Evolutionary conservation across 2,797 vertebrate genomes (phyloP).

Genomic region (Poeciliopsis gracilis): DNA sequence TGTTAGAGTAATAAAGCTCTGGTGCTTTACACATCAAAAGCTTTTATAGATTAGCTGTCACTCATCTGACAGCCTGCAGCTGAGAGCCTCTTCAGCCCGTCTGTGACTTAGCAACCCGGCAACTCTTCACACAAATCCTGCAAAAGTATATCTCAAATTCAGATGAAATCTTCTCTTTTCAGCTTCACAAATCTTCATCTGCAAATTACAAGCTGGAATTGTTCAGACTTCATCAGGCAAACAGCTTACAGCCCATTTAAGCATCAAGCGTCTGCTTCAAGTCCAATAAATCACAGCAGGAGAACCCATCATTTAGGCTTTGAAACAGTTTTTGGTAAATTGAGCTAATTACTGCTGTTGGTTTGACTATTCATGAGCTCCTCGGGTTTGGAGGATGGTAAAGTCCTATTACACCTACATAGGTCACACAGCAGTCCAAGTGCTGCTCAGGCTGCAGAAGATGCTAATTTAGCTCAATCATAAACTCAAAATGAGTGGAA

Average conservation of each 20-base stretch:
- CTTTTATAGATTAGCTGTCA: constrained; percentile 60
- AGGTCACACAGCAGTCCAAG: constrained; percentile 31
- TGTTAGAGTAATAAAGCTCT: constrained; percentile 46
- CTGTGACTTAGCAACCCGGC: constrained; percentile 27
- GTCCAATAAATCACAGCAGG: constrained; percentile 33
- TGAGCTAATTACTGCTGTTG: constrained; percentile 54
- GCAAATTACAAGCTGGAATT: constrained; percentile 12
- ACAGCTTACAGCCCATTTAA: constrained; percentile 21
- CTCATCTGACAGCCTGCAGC: constrained; percentile 65
- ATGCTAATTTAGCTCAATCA: constrained; percentile 9
- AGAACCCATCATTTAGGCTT: constrained; percentile 35
- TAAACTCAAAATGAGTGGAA: background rate
- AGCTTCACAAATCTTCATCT: background rate
- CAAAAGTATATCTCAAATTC: constrained; percentile 27
- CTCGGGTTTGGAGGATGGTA: constrained; percentile 16
- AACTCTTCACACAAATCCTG: constrained; percentile 22
- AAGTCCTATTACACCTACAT: constrained; percentile 48
- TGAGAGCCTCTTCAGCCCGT: constrained; percentile 62
- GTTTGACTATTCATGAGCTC: constrained; percentile 40
- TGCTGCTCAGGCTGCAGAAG: constrained; percentile 14
- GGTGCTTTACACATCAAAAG: constrained; percentile 73
- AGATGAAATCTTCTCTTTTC: constrained; percentile 1
- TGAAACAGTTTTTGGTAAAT: constrained; percentile 36
- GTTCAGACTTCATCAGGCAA: constrained; percentile 2
- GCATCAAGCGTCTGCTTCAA: constrained; percentile 35